A percentile compares a stretch with the other conserved stretches of the same genome.
phyloP scores from a whole-genome alignment of 2,113 vertebrate species.

The Xiphorhynchus elegans region DNA sequence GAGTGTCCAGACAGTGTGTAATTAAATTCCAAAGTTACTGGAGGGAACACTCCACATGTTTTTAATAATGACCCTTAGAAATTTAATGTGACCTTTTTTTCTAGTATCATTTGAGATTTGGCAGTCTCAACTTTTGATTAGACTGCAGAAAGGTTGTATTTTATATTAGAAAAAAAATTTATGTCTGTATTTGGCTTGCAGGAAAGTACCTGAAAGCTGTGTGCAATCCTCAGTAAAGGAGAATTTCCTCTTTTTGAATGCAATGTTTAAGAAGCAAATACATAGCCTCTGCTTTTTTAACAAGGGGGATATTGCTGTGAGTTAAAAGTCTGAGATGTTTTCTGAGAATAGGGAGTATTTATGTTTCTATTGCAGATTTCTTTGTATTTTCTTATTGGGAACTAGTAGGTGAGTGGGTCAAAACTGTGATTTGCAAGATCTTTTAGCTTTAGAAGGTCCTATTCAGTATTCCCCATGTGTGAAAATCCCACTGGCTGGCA shows the following conservation, averaged over 20 bases:
- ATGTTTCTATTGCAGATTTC: background rate
- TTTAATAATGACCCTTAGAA: slow-evolving; percentile 2
- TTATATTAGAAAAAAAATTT: background rate
- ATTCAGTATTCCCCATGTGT: background rate
- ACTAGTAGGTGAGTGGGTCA: background rate
- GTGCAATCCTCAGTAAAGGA: background rate
- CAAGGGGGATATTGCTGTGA: background rate
- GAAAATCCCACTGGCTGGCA: slow-evolving; percentile 42
- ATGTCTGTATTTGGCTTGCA: background rate
- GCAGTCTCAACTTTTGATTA: background rate
- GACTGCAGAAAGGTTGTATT: background rate
- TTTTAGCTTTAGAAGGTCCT: background rate
- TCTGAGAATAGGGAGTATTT: background rate
- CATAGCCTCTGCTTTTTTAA: background rate
- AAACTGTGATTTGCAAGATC: background rate
- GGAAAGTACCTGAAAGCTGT: background rate
- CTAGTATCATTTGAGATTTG: background rate
- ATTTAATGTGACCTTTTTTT: background rate
- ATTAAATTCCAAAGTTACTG: background rate
- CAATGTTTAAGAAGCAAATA: background rate
- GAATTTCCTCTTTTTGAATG: background rate
- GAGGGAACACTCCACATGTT: background rate
- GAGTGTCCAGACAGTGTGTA: background rate
- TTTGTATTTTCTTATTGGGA: background rate
- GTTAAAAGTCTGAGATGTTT: background rate